phyloP scores from a whole-genome alignment of 2,888 invertebrate species.

The Xylota sylvarum region DNA sequence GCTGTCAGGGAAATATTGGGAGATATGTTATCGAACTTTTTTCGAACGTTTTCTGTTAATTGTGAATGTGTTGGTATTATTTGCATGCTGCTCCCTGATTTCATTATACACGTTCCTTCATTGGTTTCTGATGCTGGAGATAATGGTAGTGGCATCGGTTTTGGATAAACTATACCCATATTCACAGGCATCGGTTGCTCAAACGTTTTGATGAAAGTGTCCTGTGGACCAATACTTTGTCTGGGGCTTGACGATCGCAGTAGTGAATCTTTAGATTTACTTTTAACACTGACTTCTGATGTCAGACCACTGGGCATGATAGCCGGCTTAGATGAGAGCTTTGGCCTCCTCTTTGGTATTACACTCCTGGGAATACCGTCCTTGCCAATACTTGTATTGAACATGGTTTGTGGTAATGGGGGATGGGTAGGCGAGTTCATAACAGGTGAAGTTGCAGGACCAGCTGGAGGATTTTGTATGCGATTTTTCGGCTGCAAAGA shows the following conservation, averaged over 20 bases:
- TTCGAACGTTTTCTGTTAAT: constrained; percentile 80
- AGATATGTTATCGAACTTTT: constrained; percentile 81
- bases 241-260: constrained; percentile 45
- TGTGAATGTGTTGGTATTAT: constrained; percentile 82
- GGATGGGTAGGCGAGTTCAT: constrained; percentile 33
- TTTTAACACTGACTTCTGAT: constrained; percentile 7
- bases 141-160: constrained; percentile 43
- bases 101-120: constrained; percentile 61
- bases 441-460: constrained; percentile 19
- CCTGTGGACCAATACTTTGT: constrained; percentile 33
- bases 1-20: constrained; percentile 82
- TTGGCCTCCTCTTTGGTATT: constrained; percentile 44
- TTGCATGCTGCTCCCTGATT: constrained; percentile 80
- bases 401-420: constrained; percentile 47
- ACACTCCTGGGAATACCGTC: constrained; percentile 48
- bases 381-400: constrained; percentile 21
- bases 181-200: constrained; percentile 68
- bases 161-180: constrained; percentile 79
- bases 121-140: constrained; percentile 43
- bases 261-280: constrained; percentile 31
- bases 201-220: constrained; percentile 24
- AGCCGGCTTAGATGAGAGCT: constrained; percentile 7
- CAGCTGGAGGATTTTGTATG: constrained; percentile 32
- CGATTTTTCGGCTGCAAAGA: constrained; percentile 45
- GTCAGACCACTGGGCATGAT: not conserved